Percentiles rank a stretch among this genome's conserved stretches.
Evolutionary conservation across 2,888 invertebrate species (phyloP).

Genomic region (Anarsia innoxiella): DNA sequence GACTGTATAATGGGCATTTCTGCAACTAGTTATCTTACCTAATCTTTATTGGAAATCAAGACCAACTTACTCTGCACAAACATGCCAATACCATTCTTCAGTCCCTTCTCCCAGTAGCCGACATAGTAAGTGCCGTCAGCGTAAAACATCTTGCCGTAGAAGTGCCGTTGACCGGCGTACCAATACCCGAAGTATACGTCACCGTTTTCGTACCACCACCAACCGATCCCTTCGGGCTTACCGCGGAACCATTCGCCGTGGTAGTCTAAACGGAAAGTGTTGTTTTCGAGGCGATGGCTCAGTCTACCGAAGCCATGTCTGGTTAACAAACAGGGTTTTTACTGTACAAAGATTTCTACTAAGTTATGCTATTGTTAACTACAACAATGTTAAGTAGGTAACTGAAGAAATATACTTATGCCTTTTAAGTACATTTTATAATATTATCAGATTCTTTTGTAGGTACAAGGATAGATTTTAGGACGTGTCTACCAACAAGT

Average conservation of each 20-base stretch:
- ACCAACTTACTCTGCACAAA: slow-evolving; percentile 58
- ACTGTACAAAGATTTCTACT: too few relatives aligned
- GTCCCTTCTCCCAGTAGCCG: slow-evolving; percentile 73
- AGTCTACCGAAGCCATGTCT: slow-evolving; percentile 77
- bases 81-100: slow-evolving; percentile 70
- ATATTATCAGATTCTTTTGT: too few relatives aligned
- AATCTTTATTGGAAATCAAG: too few relatives aligned
- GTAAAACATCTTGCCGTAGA: slow-evolving; percentile 79
- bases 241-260: slow-evolving; percentile 77
- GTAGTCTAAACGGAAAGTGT: slow-evolving; percentile 64
- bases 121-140: slow-evolving; percentile 74
- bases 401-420: too few relatives aligned
- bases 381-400: too few relatives aligned
- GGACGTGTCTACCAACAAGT: background rate
- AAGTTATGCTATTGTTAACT: too few relatives aligned
- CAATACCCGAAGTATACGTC: slow-evolving; percentile 77
- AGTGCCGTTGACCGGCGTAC: slow-evolving; percentile 63
- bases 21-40: too few relatives aligned
- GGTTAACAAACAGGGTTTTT: background rate
- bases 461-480: too few relatives aligned
- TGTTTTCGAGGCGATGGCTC: slow-evolving; percentile 48
- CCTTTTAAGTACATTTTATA: too few relatives aligned
- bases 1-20: too few relatives aligned
- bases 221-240: slow-evolving; percentile 74
- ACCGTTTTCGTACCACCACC: slow-evolving; percentile 72